These are phyloP conservation scores for Heterotilapia buettikoferi DNA, from an alignment of 2,113 vertebrate species.

Conservation along the genomic window DNA sequence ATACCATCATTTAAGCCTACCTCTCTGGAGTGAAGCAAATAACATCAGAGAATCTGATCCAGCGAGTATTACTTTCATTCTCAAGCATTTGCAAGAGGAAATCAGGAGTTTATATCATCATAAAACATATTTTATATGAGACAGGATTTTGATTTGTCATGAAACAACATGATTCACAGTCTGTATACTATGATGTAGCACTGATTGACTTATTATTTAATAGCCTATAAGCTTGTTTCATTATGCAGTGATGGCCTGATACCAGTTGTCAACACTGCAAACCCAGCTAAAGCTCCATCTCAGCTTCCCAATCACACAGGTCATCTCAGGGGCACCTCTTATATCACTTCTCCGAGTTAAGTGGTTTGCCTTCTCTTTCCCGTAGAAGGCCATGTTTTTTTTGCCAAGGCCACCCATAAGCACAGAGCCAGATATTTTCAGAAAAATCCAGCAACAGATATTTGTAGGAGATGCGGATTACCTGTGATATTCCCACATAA, in stretches of 20 bases:
- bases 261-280: not conserved
- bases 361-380: conserved; percentile 13
- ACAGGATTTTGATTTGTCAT: not conserved
- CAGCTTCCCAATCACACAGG: not conserved
- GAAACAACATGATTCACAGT: not conserved
- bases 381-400: conserved; percentile 2
- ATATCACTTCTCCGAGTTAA: not conserved
- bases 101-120: not conserved
- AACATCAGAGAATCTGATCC: not conserved
- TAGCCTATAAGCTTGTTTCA: not conserved
- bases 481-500: conserved; percentile 37
- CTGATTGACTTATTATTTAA: not conserved
- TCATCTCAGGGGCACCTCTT: conserved; percentile 11
- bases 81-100: not conserved
- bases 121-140: not conserved
- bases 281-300: not conserved
- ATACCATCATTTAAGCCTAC: not conserved
- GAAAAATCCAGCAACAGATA: conserved; percentile 32
- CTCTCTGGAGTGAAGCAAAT: not conserved
- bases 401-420: conserved; percentile 2
- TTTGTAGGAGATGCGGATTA: conserved; percentile 46
- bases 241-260: not conserved
- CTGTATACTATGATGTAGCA: accelerated
- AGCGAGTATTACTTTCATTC: not conserved
- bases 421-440: conserved; percentile 3